Percentiles rank a stretch among this genome's conserved stretches.
Evolutionary conservation across 2,113 vertebrate genomes (phyloP).

Genomic region (Alexandromys fortis): DNA sequence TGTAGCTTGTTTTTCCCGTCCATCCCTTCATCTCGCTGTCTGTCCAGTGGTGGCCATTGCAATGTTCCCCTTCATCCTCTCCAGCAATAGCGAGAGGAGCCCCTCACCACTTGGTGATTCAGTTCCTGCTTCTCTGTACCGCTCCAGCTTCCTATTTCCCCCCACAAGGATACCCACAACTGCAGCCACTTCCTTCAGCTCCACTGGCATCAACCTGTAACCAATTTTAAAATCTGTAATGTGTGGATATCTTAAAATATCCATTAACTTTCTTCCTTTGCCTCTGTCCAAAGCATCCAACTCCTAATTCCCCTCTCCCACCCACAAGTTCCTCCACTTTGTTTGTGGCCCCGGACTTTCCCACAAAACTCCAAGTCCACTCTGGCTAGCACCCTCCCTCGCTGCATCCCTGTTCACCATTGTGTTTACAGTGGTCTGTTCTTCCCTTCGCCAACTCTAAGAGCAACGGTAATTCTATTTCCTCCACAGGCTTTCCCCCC

Average conservation of each 20-base stretch:
- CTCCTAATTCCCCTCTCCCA: rapidly evolving
- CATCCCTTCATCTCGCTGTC: no score
- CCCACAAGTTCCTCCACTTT: not conserved
- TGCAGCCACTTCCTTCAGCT: not conserved
- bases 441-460: not conserved
- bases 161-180: not conserved
- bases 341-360: not conserved
- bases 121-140: not conserved
- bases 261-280: not conserved
- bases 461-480: not conserved
- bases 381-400: not conserved
- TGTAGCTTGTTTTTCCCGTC: not conserved
- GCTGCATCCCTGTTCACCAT: not conserved
- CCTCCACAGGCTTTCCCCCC: not conserved
- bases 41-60: rapidly evolving
- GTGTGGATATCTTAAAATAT: not conserved
- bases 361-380: not conserved
- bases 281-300: not conserved
- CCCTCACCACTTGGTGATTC: not conserved
- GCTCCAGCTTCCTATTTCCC: not conserved
- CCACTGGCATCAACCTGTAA: not conserved
- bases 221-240: not conserved
- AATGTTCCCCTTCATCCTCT: not conserved
- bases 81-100: not conserved
- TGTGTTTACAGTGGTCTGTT: not conserved